Evolutionary conservation across 2,797 vertebrate genomes (phyloP).

Genomic region (Paramormyrops hopkinsi): DNA sequence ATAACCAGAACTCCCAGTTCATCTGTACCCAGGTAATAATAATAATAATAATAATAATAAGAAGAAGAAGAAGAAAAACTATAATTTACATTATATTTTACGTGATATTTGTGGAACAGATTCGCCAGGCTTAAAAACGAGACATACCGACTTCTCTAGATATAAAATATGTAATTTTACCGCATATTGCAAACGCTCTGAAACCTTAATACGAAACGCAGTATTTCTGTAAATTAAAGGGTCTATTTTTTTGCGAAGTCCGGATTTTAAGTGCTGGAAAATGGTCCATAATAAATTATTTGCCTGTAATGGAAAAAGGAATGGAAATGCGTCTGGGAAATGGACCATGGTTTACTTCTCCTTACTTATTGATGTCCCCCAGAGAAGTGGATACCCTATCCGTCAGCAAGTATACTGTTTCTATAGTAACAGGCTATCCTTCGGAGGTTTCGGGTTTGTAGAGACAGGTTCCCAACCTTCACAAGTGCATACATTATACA

Average conservation of each 20-base stretch:
- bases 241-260: background rate
- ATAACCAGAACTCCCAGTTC: background rate
- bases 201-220: background rate
- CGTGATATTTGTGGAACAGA: background rate
- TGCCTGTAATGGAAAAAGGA: background rate
- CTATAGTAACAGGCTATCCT: slow-evolving; percentile 20
- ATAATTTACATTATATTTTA: background rate
- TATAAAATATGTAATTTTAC: background rate
- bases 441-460: background rate
- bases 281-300: background rate
- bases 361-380: slow-evolving; percentile 31
- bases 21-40: slow-evolving; percentile 3
- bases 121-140: background rate
- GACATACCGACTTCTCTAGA: background rate
- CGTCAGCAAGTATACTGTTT: slow-evolving; percentile 20
- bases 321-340: background rate
- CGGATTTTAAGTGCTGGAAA: background rate
- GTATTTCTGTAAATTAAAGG: background rate
- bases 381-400: slow-evolving; percentile 28
- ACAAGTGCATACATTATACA: background rate
- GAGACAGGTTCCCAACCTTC: background rate
- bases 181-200: background rate
- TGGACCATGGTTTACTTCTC: slow-evolving; percentile 9
- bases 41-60: background rate
- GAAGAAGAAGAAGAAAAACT: background rate